Base-by-base conservation (phyloP, 1,140 invertebrate species). In the Drosophila orena region DNA sequence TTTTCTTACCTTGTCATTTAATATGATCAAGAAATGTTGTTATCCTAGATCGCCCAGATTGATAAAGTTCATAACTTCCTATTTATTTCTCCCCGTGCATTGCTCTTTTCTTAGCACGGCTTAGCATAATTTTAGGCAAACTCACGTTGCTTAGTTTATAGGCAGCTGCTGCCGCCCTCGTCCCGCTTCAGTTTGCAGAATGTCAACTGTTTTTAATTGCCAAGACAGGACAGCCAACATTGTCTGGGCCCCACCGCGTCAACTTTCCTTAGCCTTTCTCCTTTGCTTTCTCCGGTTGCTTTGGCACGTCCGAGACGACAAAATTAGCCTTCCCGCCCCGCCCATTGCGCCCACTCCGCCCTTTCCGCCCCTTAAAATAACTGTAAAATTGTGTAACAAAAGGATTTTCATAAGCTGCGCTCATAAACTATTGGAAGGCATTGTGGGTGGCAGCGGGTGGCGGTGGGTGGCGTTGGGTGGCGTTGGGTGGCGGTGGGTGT, bases 71-170 rank as follows among this genome's bases (percentile, higher is more conserved):
- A 17, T 17, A 17, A 38, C 35, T 14, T n/a, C 0, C 15, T 40
- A 15, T 17, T 4, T 20, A 14, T 46, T 46, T 46, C 8, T 46
- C 44, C 1, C 44, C 0, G 14, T 27, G 24, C 24, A 15, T 76
- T 89, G 76, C 79, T 72, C 80, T 89, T 80, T 88, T 89, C 79
- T 79, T 79, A 61, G 81, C 43, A 54, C 65, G 70, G 84, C 84
- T 88, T 88, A 88, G 84, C 84, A 88, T 88, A 88, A 88, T 88
- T 88, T 88, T 88, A 88, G 84, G 84, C 84, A 88, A 88, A 80
- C 84, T 86, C 83, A 89, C 81, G 81, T 88, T 86, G 83, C 79
- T 83, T 83, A 88, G 83, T 88, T 88, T 88, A 88, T 89, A 84
- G 83, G 84, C 83, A 89, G 76, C 79, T 68, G 83, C 62, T 77